These are phyloP conservation scores for Morpho deidamia DNA, from an alignment of 2,888 invertebrate species.

Conservation along the genomic window DNA sequence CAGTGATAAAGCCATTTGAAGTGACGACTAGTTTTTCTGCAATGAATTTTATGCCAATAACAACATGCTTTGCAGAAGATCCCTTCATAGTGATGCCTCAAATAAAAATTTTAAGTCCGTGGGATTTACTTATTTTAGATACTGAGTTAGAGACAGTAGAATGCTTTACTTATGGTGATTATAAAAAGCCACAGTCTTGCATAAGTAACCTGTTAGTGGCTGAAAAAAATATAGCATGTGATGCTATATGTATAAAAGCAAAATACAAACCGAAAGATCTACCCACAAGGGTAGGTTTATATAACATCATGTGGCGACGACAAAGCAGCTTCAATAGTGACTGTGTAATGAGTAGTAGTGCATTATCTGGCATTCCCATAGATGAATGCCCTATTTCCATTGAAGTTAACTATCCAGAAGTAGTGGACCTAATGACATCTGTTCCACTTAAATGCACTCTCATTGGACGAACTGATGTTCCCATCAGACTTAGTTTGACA, in stretches of 20 bases:
- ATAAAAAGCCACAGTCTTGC: conserved; percentile 48
- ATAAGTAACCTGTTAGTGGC: conserved; percentile 57
- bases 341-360: conserved; percentile 74
- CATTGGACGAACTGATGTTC: conserved; percentile 83
- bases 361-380: conserved; percentile 75
- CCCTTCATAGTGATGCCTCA: conserved; percentile 84
- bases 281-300: conserved; percentile 61
- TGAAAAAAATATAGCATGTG: conserved; percentile 60
- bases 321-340: conserved; percentile 44
- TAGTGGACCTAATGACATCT: conserved; percentile 85
- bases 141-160: conserved; percentile 81
- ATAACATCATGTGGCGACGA: conserved; percentile 67
- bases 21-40: conserved; percentile 82
- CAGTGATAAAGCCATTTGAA: conserved; percentile 85
- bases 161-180: conserved; percentile 54
- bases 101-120: conserved; percentile 83
- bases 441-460: conserved; percentile 84
- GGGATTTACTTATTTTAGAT: conserved; percentile 82
- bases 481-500: conserved; percentile 84
- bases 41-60: conserved; percentile 80
- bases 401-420: conserved; percentile 82
- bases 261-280: conserved; percentile 61
- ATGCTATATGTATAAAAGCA: conserved; percentile 64
- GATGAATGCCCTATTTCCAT: conserved; percentile 81
- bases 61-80: conserved; percentile 83